These are phyloP conservation scores for Periophthalmus modestus DNA, from an alignment of 2,113 vertebrate species.

Conservation along the genomic window DNA sequence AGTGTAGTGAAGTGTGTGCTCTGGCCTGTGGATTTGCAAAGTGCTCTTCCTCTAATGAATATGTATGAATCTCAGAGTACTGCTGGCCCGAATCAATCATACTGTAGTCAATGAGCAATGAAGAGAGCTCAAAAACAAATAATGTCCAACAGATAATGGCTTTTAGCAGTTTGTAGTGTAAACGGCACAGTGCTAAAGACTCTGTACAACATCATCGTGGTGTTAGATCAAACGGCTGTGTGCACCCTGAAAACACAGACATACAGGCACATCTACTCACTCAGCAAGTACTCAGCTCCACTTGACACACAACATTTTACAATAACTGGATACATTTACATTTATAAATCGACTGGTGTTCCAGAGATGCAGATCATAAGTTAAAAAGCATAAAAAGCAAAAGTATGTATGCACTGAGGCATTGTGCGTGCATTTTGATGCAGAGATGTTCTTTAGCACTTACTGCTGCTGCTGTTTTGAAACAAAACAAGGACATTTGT, in stretches of 20 bases:
- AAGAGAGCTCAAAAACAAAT: neutral
- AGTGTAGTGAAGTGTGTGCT: neutral
- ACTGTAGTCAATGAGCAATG: neutral
- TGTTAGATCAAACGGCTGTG: constrained; percentile 10
- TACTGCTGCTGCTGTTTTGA: neutral
- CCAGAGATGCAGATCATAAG: neutral
- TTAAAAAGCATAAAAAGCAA: too few relatives aligned
- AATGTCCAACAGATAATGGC: constrained; percentile 4
- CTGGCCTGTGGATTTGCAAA: neutral
- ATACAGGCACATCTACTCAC: constrained; percentile 6
- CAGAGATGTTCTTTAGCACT: neutral
- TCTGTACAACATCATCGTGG: constrained; percentile 9
- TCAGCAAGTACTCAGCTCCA: neutral
- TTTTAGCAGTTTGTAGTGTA: constrained; percentile 5
- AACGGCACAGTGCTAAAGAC: too few relatives aligned
- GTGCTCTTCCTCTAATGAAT: constrained; percentile 13
- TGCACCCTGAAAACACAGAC: neutral
- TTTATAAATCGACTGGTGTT: neutral
- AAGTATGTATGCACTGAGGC: neutral
- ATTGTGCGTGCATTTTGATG: too few relatives aligned
- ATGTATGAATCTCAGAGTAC: neutral
- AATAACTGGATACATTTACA: neutral
- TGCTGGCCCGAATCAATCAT: neutral
- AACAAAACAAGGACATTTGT: neutral
- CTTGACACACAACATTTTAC: neutral